Conservation (phyloP, 2,113 vertebrate species). For the Pampusana beccarii region DNA sequence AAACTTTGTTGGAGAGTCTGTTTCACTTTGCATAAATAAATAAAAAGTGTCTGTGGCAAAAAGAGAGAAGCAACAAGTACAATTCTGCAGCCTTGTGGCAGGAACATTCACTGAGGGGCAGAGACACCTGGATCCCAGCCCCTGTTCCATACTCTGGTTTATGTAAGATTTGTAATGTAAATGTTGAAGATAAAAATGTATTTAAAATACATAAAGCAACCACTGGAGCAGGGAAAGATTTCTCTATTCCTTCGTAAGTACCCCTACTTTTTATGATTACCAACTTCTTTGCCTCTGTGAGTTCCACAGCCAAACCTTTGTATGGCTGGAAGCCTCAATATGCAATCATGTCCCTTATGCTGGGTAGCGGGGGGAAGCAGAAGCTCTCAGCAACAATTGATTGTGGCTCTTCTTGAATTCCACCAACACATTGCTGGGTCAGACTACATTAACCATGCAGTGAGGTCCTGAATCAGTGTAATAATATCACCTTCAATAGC, state of each 20-base stretch:
- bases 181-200: not conserved
- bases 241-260: not conserved
- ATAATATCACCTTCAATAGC: not conserved
- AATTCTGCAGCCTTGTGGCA: not conserved
- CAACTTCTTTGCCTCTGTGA: not conserved
- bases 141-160: not conserved
- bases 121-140: not conserved
- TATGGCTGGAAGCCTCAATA: not conserved
- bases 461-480: not conserved
- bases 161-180: not conserved
- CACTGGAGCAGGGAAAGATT: not conserved
- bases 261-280: not conserved
- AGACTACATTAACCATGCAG: not conserved
- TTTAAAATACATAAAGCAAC: not conserved
- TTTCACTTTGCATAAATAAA: not conserved
- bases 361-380: not conserved
- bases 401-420: not conserved
- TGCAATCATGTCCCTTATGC: not conserved
- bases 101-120: not conserved
- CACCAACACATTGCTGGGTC: not conserved
- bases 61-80: not conserved
- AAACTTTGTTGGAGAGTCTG: not conserved
- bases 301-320: not conserved
- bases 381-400: not conserved
- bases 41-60: not conserved